These are phyloP conservation scores for Patella depressa DNA, from an alignment of 2,888 invertebrate genomes.

Conservation along the genomic window DNA sequence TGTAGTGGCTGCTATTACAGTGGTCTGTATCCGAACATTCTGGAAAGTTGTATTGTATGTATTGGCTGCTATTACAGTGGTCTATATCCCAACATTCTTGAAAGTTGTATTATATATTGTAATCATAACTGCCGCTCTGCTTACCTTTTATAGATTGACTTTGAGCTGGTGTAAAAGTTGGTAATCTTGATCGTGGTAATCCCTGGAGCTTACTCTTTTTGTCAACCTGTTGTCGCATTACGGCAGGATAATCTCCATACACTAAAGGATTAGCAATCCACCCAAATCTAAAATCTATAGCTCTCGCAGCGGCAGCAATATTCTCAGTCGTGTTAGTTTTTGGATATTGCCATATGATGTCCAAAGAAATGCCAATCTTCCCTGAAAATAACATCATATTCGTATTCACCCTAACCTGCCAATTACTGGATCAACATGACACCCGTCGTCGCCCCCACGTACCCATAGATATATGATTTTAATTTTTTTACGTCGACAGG, in stretches of 20 bases:
- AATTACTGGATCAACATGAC: too few species aligned
- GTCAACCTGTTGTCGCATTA: constrained; percentile 48
- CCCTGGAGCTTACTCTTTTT: constrained; percentile 26
- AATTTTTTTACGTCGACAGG: too few species aligned
- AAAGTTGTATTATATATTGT: too few species aligned
- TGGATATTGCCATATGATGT: constrained; percentile 44
- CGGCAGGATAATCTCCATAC: constrained; percentile 73
- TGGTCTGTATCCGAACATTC: too few species aligned
- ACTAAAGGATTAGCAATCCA: constrained; percentile 66
- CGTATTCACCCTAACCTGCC: too few species aligned
- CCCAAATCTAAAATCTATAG: constrained; percentile 54
- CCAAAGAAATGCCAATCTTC: constrained; percentile 51
- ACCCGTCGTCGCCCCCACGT: too few species aligned
- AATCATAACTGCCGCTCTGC: not conserved
- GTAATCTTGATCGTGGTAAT: constrained; percentile 37
- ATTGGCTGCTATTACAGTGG: too few species aligned
- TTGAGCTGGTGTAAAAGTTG: constrained; percentile 40
- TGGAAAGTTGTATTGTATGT: too few species aligned
- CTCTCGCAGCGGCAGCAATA: constrained; percentile 42
- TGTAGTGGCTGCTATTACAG: too few species aligned
- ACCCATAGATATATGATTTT: too few species aligned
- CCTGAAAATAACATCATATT: constrained; percentile 34
- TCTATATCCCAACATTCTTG: too few species aligned
- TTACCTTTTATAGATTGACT: constrained; percentile 42
- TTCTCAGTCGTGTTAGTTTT: constrained; percentile 37